Evolutionary conservation across 1,140 invertebrate species (phyloP), one percentile per base, ranked within the genome.

Genomic region (Muscidifurax raptorellus): DNA sequence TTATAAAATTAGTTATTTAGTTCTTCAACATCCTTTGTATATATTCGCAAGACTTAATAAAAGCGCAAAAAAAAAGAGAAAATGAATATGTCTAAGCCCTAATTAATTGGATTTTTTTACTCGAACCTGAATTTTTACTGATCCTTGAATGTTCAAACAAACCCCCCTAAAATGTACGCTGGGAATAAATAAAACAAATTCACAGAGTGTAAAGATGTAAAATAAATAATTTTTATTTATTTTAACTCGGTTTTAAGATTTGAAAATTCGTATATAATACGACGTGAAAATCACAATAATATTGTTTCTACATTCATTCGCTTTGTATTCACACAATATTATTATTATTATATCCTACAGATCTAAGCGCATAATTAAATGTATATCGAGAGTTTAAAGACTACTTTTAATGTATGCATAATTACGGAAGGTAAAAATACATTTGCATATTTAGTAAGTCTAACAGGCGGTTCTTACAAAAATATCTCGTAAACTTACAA

Each of bases 1-100:
- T 92, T 92, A 89, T 92, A 91, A 88, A 59, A 92, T 91, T 92
- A 91, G 89, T 91, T 92, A 91, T 90, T 91, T 91, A 92, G 89
- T 92, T 92, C 90, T 91, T 27, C 85, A 88, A 40, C 7, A 91
- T 92, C 89, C 90, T 92, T 92, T 93, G 91, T 93, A 90, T 91
- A 91, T 93, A 92, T 92, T 91, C 90, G 91, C 89, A 92, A 92
- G 88, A 92, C 91, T 92, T 91, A 92, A 93, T 92, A 92, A 93
- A 92, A 92, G 90, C 74, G 83, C 71, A 85, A 85, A 86, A 88
- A n/a, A 85, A 87, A 86, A 86, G 59, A 71, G 47, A 72, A 22
- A 82, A 36, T 6, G 15, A 77, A 67, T 36, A 44, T 7, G 13
- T 66, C 9, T 76, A 2, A 32, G 44, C 36, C 32, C 27, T 75